These are phyloP conservation scores for Blomia tropicalis DNA, from an alignment of 2,888 invertebrate species.

Conservation along the genomic window DNA sequence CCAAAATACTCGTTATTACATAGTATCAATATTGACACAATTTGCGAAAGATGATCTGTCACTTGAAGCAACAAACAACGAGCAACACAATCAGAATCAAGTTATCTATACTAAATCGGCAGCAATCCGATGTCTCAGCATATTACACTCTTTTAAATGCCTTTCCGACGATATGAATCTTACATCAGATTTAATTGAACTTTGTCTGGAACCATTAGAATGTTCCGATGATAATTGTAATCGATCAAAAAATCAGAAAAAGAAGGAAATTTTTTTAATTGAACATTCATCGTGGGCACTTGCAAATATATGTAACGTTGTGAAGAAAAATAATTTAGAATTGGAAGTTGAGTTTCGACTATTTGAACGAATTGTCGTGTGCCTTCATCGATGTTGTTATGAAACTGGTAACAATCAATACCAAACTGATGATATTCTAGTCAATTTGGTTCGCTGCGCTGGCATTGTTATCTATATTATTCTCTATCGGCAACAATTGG, in stretches of 20 bases:
- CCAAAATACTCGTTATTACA: constrained; percentile 3
- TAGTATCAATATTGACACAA: constrained; percentile 18
- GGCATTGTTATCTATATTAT: constrained; percentile 10
- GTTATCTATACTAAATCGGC: constrained; percentile 13
- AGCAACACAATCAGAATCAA: neutral
- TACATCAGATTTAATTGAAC: constrained; percentile 12
- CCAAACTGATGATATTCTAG: constrained; percentile 19
- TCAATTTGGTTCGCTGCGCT: constrained; percentile 17
- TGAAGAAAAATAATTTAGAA: constrained; percentile 17
- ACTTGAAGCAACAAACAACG: neutral
- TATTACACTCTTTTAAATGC: constrained; percentile 16
- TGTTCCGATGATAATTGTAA: neutral
- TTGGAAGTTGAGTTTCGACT: neutral
- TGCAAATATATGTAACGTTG: constrained; percentile 18
- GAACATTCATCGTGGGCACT: constrained; percentile 21
- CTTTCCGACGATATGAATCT: constrained; percentile 11
- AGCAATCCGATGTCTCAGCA: constrained; percentile 21
- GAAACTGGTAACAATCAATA: neutral
- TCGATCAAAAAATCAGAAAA: neutral
- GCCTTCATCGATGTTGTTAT: neutral
- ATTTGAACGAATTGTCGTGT: neutral
- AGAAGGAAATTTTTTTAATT: constrained; percentile 16
- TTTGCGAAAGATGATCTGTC: neutral
- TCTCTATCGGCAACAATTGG: neutral
- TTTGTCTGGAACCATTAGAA: constrained; percentile 14